Evolutionary conservation across 2,888 invertebrate species (phyloP).

Genomic region (Oasisia sp.): DNA sequence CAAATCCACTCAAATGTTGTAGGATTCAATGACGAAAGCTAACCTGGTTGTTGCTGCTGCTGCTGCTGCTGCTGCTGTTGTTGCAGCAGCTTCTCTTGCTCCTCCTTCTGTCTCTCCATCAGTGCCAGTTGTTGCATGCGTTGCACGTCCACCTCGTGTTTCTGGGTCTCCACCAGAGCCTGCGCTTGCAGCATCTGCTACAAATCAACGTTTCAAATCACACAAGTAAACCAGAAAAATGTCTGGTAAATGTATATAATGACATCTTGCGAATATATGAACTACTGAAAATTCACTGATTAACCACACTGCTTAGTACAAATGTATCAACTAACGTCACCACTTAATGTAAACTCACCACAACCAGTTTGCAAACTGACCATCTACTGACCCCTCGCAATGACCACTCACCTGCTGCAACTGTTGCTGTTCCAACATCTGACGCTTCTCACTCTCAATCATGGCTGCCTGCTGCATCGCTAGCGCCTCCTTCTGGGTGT

Average conservation of each 20-base stretch:
- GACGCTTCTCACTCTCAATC: background rate
- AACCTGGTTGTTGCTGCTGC: background rate
- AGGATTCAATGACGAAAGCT: background rate
- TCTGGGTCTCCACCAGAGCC: conserved; percentile 32
- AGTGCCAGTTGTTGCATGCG: conserved; percentile 55
- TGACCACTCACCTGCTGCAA: conserved; percentile 31
- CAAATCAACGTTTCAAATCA: background rate
- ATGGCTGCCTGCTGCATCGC: conserved; percentile 26
- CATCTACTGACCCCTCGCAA: background rate
- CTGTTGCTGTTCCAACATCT: conserved; percentile 49
- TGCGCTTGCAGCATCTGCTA: conserved; percentile 27
- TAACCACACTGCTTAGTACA: background rate
- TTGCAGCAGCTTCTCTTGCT: conserved; percentile 24
- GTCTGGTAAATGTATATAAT: too few relatives aligned
- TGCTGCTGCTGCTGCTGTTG: background rate
- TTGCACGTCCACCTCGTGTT: conserved; percentile 45
- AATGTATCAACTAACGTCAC: background rate
- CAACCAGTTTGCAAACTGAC: background rate
- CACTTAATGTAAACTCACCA: background rate
- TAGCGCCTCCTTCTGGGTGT: conserved; percentile 26
- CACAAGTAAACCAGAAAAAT: too few relatives aligned
- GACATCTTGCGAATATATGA: background rate
- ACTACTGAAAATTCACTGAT: too few relatives aligned
- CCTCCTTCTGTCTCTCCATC: conserved; percentile 51
- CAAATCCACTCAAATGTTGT: background rate